Evolutionary conservation across 2,888 invertebrate species (phyloP), one percentile per base, ranked within the genome.

Genomic region (Hydriomena furcata): DNA sequence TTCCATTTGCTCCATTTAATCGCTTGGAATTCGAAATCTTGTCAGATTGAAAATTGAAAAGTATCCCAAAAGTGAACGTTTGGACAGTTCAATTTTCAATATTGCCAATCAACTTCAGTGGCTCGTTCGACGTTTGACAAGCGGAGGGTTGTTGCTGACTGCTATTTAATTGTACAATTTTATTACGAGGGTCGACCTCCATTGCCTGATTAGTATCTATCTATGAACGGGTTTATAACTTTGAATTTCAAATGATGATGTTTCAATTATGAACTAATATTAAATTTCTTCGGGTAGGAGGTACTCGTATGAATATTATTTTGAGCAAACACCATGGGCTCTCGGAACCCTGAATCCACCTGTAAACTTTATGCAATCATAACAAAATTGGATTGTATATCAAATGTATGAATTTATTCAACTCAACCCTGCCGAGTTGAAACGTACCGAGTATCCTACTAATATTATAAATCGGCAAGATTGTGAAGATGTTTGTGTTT

Each of bases 11-110:
- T 52, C 61, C 66, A 55, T 52, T 46, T 45, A 60, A 61, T 55
- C 54, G 53, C 58, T 58, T 54, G 62, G 55, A 57, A 56, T 53
- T 63, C 53, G 54, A 65, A 68, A 57, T 62, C 61, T 66, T 70
- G 62, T 63, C 68, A 66, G 68, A 77, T 76, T 76, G 69, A 65
- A 79, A 74, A 74, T 81, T 73, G 67, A 63, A 73, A 72, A 76
- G 66, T 71, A 69, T 67, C 60, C 68, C 63, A 63, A 68, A 71
- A 73, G 67, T 58, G 67, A 77, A 76, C 76, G 70, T 81, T 82
- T 76, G 70, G 73, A 76, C 74, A 72, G 72, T 74, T 77, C 74
- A 69, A 78, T 80, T 78, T 79, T 79, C 73, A 73, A 77, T 79
- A 82, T 81, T 80, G 77, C 74, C 82, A 82, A 84, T 82, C 78